Evolutionary conservation across 2,797 vertebrate species (phyloP).

Genomic region (Aratinga solstitialis): DNA sequence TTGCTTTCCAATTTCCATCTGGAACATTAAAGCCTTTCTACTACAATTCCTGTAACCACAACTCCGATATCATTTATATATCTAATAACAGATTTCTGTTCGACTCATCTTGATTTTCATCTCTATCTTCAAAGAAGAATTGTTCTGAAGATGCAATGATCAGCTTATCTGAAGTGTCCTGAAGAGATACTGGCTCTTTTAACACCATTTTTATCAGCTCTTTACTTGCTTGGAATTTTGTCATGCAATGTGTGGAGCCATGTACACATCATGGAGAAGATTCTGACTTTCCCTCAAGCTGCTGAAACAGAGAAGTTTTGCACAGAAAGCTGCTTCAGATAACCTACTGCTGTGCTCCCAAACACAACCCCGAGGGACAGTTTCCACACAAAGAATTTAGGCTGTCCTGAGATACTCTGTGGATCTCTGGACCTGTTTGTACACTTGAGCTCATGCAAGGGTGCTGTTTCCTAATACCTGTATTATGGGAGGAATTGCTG

Average conservation of each 20-base stretch:
- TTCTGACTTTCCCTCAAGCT: neutral
- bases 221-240: constrained; percentile 57
- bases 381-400: neutral
- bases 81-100: constrained; percentile 42
- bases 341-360: neutral
- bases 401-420: neutral
- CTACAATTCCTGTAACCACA: neutral
- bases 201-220: constrained; percentile 17
- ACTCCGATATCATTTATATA: neutral
- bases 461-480: neutral
- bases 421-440: neutral
- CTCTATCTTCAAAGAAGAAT: constrained; percentile 60
- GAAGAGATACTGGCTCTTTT: constrained; percentile 16
- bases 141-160: constrained; percentile 44
- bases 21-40: constrained; percentile 11
- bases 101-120: constrained; percentile 41
- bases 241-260: constrained; percentile 2
- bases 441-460: neutral
- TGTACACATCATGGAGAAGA: neutral
- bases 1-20: constrained; percentile 1
- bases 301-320: neutral
- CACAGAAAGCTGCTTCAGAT: neutral
- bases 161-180: constrained; percentile 33
- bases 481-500: neutral
- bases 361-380: neutral